These are phyloP conservation scores for Acleris laterana DNA, from an alignment of 2,888 invertebrate genomes.

Conservation along the genomic window DNA sequence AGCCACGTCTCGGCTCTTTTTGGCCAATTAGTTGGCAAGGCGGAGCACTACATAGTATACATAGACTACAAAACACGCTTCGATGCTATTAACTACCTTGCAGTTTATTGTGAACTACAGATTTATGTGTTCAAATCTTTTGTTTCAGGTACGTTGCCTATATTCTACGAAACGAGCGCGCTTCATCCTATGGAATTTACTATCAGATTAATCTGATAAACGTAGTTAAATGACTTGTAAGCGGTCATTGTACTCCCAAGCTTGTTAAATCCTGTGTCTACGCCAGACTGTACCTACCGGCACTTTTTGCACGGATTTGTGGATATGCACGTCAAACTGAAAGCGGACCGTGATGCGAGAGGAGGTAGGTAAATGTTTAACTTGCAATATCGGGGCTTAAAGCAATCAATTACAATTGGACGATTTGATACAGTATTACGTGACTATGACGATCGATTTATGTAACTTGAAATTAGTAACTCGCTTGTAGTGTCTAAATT, in stretches of 20 bases:
- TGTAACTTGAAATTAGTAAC: too few relatives aligned
- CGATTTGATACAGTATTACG: too few relatives aligned
- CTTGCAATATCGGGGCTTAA: too few relatives aligned
- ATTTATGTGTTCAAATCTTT: slow-evolving; percentile 29
- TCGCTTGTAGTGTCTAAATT: too few relatives aligned
- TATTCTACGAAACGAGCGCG: slow-evolving; percentile 22
- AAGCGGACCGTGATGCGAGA: not conserved
- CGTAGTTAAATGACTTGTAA: slow-evolving; percentile 20
- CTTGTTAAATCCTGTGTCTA: slow-evolving; percentile 2
- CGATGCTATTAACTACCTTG: not conserved
- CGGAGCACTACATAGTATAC: not conserved
- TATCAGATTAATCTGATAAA: slow-evolving; percentile 31
- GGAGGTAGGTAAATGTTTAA: not conserved
- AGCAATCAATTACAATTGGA: too few relatives aligned
- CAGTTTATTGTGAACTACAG: slow-evolving; percentile 15
- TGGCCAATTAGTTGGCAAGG: slow-evolving; percentile 3
- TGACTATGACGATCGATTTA: too few relatives aligned
- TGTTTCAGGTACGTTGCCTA: slow-evolving; percentile 35
- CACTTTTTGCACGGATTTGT: not conserved
- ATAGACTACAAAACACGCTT: slow-evolving; percentile 2
- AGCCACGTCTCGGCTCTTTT: not conserved
- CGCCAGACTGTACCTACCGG: too few relatives aligned
- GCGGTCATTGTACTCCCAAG: slow-evolving; percentile 25
- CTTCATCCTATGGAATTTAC: slow-evolving; percentile 29
- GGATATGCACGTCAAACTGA: not conserved